Evolutionary conservation across 2,888 invertebrate genomes (phyloP), one percentile per base, ranked within the genome.

Genomic region (Drymonia ruficornis): DNA sequence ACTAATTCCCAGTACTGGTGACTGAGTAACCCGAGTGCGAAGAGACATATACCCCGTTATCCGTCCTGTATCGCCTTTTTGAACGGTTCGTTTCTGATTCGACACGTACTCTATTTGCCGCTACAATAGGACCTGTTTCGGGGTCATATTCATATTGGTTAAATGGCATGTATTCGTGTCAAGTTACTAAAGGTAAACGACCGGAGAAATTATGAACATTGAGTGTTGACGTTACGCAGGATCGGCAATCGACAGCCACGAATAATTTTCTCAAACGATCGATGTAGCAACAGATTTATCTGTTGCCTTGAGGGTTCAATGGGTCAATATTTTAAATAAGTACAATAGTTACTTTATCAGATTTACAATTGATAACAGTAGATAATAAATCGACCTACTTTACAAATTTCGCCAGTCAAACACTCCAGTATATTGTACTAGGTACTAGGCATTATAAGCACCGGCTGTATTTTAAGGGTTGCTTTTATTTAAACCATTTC

Each of bases 1-100:
- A 15, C 55, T 61, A 63, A 78, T 74, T 78, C 76, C 78, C 78
- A 76, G 77, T 69, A 80, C 74, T 75, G 76, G 65, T 80, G 74
- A 73, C 74, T 76, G 70, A 71, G 72, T 78, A 78, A 70, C 64
- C 59, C 65, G 74, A 68, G 72, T 74, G 73, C 70, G 8, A 5
- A 7, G 71, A 64, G 70, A 65, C 62, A 23, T 23, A 23, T 23
- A 23, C 7, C 63, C 91, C 91, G 91, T 91, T 92, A 91, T 49
- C 62, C 67, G 91, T 76, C 87, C 91, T 67, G 85, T 86, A 88
- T 91, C 83, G 78, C 91, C 91, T 86, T 90, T 86, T 91, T 82
- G 78, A 87, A 85, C 72, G 72, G 76, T 76, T 77, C 75, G 84
- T 84, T 85, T 84, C 86, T 79, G 84, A 91, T 91, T 91, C 87